These are phyloP conservation scores for Aphis gossypii DNA, from an alignment of 1,140 invertebrate species.

Conservation along the genomic window DNA sequence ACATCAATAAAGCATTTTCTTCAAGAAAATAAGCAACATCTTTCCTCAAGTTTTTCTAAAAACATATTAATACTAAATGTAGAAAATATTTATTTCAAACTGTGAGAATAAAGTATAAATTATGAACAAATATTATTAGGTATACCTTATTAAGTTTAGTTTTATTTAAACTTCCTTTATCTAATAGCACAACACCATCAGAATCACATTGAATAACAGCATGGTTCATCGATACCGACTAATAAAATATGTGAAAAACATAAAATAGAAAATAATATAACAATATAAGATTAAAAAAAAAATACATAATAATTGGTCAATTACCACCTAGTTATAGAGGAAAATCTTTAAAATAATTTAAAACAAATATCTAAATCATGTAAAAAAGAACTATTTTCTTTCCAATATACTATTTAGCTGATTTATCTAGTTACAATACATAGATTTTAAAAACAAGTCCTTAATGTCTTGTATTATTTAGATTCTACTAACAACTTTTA, in stretches of 20 bases:
- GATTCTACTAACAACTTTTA: background rate
- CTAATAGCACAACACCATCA: constrained; percentile 44
- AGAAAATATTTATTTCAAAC: background rate
- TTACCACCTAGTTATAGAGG: background rate
- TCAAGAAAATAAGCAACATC: constrained; percentile 55
- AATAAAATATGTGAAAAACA: background rate
- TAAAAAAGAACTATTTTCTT: background rate
- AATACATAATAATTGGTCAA: background rate
- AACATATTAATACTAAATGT: background rate
- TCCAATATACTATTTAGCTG: background rate
- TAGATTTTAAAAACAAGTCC: background rate
- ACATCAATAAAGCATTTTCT: constrained; percentile 12
- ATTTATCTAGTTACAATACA: background rate
- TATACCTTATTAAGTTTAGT: constrained; percentile 39
- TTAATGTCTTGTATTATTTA: background rate
- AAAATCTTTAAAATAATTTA: background rate
- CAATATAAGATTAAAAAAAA: background rate
- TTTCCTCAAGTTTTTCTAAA: constrained; percentile 41
- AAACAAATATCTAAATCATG: background rate
- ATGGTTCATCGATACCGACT: constrained; percentile 53
- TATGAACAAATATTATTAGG: background rate
- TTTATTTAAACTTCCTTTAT: constrained; percentile 56
- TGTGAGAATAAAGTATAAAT: background rate
- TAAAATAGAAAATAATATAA: background rate
- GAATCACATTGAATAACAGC: constrained; percentile 55